These are phyloP conservation scores for Drosophila paucipuncta DNA, from an alignment of 2,888 invertebrate genomes.

Conservation along the genomic window DNA sequence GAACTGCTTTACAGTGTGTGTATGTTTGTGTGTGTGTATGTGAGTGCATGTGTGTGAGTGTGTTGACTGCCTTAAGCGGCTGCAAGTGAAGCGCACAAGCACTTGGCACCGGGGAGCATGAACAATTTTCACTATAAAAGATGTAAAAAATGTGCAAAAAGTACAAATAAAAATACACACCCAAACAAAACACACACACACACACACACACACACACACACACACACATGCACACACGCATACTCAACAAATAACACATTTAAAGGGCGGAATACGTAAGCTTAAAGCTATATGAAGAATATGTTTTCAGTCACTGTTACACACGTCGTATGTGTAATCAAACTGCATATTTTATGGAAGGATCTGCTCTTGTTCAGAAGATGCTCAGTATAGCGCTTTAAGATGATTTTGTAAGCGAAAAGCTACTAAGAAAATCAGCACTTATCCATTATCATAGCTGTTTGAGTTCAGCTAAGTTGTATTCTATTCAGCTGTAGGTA, in stretches of 20 bases:
- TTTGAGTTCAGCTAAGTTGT: constrained; percentile 4
- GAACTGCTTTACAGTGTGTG: constrained; percentile 11
- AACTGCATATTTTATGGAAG: neutral
- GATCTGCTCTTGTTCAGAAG: neutral
- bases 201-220: constrained; percentile 3
- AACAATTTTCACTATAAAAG: constrained; percentile 49
- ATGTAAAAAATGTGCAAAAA: constrained; percentile 55
- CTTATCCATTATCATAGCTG: neutral
- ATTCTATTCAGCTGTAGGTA: neutral
- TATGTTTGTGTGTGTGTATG: constrained; percentile 8
- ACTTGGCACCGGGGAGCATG: constrained; percentile 73
- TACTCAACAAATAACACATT: constrained; percentile 7
- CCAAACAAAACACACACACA: constrained; percentile 20
- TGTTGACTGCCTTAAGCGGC: constrained; percentile 64
- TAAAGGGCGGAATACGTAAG: constrained; percentile 1
- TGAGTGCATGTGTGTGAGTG: constrained; percentile 10
- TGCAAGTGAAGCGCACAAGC: constrained; percentile 65
- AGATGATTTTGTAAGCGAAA: neutral
- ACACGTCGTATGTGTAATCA: constrained; percentile 18
- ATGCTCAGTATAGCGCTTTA: neutral
- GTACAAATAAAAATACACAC: constrained; percentile 54
- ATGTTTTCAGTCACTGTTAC: constrained; percentile 5
- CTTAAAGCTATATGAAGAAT: constrained; percentile 21
- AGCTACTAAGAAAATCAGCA: neutral
- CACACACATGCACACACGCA: constrained; percentile 12